Conservation (phyloP, 1,140 invertebrate species). For the Caenorhabditis remanei region DNA sequence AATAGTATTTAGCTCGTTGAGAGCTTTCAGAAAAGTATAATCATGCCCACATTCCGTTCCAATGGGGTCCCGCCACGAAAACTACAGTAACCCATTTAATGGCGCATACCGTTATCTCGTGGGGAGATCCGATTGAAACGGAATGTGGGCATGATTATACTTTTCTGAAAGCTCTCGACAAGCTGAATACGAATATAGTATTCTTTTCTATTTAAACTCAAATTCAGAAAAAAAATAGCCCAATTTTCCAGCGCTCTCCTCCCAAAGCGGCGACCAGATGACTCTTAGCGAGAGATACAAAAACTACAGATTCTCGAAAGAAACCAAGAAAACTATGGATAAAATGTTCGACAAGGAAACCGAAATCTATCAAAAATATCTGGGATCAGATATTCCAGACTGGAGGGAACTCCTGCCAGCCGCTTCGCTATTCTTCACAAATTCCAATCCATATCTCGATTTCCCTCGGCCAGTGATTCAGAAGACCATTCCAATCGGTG, state of each 20-base stretch:
- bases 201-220: no score
- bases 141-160: no score
- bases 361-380: neutral
- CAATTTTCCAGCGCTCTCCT: slow-evolving; percentile 1
- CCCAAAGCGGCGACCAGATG: slow-evolving; percentile 34
- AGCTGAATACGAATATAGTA: no score
- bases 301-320: neutral
- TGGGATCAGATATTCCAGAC: slow-evolving; percentile 16
- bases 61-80: no score
- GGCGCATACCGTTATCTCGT: no score
- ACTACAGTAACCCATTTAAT: no score
- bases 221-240: no score
- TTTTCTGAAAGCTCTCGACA: no score
- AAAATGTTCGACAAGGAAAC: slow-evolving; percentile 6
- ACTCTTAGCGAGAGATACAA: slow-evolving; percentile 7
- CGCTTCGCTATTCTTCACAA: slow-evolving; percentile 46
- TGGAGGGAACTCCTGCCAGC: slow-evolving; percentile 1
- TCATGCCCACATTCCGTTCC: no score
- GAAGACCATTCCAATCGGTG: slow-evolving; percentile 55
- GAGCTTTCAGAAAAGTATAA: no score
- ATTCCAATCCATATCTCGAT: slow-evolving; percentile 58
- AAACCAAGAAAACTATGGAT: neutral
- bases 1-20: no score
- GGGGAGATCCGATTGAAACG: no score
- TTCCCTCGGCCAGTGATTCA: slow-evolving; percentile 51